Evolutionary conservation across 2,888 invertebrate species (phyloP).

Genomic region (Chrysodeixis includens): DNA sequence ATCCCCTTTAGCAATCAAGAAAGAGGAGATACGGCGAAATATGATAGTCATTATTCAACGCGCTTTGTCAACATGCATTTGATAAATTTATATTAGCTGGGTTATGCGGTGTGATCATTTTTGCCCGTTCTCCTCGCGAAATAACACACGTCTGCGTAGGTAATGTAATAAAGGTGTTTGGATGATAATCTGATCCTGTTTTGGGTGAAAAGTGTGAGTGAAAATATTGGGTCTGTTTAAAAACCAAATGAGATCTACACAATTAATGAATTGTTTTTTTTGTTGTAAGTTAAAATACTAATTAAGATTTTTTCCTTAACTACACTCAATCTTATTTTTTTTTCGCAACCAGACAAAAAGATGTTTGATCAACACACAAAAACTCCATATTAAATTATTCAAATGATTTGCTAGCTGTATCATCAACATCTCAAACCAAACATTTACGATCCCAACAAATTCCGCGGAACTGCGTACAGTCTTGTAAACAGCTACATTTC

Average conservation of each 20-base stretch:
- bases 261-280: no score
- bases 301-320: no score
- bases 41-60: constrained; percentile 82
- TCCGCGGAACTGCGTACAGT: constrained; percentile 9
- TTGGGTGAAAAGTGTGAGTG: not conserved
- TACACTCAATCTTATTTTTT: no score
- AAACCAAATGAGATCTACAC: no score
- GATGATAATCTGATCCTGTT: not conserved
- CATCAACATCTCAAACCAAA: not conserved
- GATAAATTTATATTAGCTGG: constrained; percentile 80
- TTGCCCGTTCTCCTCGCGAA: constrained; percentile 37
- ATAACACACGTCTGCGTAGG: constrained; percentile 12
- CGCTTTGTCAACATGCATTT: constrained; percentile 82
- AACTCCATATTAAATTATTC: no score
- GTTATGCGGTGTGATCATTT: constrained; percentile 73
- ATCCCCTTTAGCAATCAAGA: constrained; percentile 83
- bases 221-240: no score
- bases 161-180: constrained; percentile 30
- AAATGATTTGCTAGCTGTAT: no score
- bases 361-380: no score
- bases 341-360: no score
- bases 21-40: constrained; percentile 82
- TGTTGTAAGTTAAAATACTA: no score
- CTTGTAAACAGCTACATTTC: constrained; percentile 34
- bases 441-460: not conserved